Base-by-base conservation (phyloP, 1,140 invertebrate species). In the Drosophila ogumai region DNA sequence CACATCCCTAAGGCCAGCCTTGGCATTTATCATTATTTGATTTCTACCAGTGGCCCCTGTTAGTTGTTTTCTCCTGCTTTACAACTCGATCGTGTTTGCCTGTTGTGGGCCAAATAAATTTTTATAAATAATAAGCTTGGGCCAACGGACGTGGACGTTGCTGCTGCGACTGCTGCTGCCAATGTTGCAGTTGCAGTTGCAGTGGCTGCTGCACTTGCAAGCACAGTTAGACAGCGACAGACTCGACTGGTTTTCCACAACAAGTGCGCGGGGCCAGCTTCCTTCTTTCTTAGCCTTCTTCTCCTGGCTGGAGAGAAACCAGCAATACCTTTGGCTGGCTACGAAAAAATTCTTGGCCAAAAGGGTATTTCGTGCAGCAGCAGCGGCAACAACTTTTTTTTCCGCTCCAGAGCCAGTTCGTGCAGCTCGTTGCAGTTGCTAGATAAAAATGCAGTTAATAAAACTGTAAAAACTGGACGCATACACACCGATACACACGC, bases 391-490 rank as follows among this genome's bases (percentile, higher is more conserved):
- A 67, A 75, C 64, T 74, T 79, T 71, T 71, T 81, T 87, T 88
- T 90, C 85, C 85, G 85, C 85, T 90, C 74, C 69, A 88, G 81
- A 90, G 85, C 85, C 78, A 90, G 85, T 90, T 90, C 86, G 85
- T 90, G 85, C 85, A 88, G 85, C 75, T 87, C 47, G 64, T 81
- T 90, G 79, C 77, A 81, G 84, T 73, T 81, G 59, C 85, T 81
- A 90, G 85, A 90, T 90, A 90, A 85, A 90, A 90, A 90, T 90
- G 85, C 85, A 90, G 85, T 90, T 90, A 90, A 90, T 90, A 90
- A 90, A 90, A 90, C 85, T 90, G 85, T 90, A 90, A 90, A 90
- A 90, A 90, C 85, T 90, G 85, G 85, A 90, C 85, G 85, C 85
- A 90, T 90, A 64, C 40, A 65, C 44, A 80, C 41, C 58, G 32